phyloP scores from a whole-genome alignment of 2,797 vertebrate species.

The Acrossocheilus fasciatus region DNA sequence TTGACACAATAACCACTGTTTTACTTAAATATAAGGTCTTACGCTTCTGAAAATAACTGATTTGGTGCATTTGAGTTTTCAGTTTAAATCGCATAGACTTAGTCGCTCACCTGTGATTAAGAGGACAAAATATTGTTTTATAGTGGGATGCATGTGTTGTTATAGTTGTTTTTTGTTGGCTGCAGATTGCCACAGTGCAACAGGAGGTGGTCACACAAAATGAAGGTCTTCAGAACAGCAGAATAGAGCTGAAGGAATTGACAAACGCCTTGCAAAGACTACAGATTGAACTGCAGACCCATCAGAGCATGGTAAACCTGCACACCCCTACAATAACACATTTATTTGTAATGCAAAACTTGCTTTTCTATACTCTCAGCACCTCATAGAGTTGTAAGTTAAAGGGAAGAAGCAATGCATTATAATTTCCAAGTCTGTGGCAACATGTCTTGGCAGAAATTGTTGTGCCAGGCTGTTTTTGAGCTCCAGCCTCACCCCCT shows the following conservation, averaged over 20 bases:
- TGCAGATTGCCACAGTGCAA: conserved; percentile 69
- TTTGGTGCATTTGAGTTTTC: neutral
- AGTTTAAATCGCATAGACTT: neutral
- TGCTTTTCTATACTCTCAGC: neutral
- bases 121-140: neutral
- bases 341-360: neutral
- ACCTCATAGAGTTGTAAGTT: neutral
- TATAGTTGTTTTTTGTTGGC: conserved; percentile 4
- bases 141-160: conserved; percentile 7
- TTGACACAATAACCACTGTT: neutral
- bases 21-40: too few relatives aligned
- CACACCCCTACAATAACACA: conserved; percentile 1
- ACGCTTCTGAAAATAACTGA: neutral
- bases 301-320: conserved; percentile 72
- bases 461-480: conserved; percentile 28
- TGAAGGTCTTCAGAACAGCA: conserved; percentile 66
- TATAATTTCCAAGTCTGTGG: conserved; percentile 28
- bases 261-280: conserved; percentile 74
- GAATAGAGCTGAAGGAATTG: conserved; percentile 72
- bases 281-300: conserved; percentile 77
- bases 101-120: neutral
- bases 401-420: neutral
- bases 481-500: neutral
- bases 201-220: conserved; percentile 68
- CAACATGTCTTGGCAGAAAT: conserved; percentile 25